Evolutionary conservation across 2,888 invertebrate species (phyloP).

Genomic region (Aricia artaxerxes): DNA sequence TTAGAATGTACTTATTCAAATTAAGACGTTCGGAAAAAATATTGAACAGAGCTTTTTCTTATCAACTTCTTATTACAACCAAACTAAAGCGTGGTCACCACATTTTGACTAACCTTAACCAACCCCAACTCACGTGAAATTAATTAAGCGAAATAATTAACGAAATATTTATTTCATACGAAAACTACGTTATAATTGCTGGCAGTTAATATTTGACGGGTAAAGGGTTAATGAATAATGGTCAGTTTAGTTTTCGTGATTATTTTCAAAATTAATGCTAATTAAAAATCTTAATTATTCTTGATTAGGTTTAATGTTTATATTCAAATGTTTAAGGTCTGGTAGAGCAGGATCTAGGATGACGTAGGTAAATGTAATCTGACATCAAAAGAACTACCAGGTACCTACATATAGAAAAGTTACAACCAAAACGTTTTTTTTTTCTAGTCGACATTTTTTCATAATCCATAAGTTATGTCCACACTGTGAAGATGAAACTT

Average conservation of each 20-base stretch:
- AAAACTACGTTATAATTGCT: constrained; percentile 1
- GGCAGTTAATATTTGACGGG: constrained; percentile 1
- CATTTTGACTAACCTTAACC: neutral
- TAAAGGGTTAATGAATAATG: constrained; percentile 64
- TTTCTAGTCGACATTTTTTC: too few species aligned
- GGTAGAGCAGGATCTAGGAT: neutral
- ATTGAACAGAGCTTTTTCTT: neutral
- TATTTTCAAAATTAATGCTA: constrained; percentile 19
- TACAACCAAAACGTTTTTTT: neutral
- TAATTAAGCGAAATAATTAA: constrained; percentile 22
- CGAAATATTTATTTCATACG: constrained; percentile 16
- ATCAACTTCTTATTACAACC: neutral
- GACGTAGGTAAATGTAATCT: neutral
- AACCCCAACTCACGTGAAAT: constrained; percentile 15
- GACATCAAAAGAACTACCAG: neutral
- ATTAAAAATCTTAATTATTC: constrained; percentile 15
- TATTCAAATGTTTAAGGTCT: neutral
- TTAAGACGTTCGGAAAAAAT: too few species aligned
- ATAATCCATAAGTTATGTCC: too few species aligned
- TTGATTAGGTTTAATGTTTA: constrained; percentile 15
- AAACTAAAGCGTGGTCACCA: neutral
- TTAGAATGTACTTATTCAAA: too few species aligned
- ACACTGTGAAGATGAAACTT: too few species aligned
- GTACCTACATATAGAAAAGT: neutral
- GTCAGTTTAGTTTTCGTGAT: constrained; percentile 60